These are phyloP conservation scores for Siniperca knerii DNA, from an alignment of 2,113 vertebrate species.

Conservation along the genomic window DNA sequence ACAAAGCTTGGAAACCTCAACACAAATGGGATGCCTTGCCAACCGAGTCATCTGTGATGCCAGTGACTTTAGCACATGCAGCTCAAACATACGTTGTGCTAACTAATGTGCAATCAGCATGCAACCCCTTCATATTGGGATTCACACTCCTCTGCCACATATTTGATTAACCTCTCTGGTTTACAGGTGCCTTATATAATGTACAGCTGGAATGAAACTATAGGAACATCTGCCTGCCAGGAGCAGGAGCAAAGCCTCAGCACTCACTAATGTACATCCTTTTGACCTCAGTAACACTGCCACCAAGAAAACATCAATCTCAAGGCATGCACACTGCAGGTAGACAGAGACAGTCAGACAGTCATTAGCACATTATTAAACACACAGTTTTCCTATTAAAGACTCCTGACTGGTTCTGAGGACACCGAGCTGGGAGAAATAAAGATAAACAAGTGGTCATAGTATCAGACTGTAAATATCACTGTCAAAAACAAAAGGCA, in stretches of 20 bases:
- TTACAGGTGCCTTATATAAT: slow-evolving; percentile 9
- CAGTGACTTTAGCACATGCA: slow-evolving; percentile 33
- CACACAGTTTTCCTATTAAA: background rate
- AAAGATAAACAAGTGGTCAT: background rate
- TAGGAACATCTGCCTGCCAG: slow-evolving; percentile 17
- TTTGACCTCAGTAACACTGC: slow-evolving; percentile 25
- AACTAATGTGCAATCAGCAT: slow-evolving; percentile 4
- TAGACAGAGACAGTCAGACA: background rate
- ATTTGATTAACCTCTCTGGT: slow-evolving; percentile 27
- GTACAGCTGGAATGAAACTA: slow-evolving; percentile 23
- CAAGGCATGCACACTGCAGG: background rate
- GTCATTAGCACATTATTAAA: slow-evolving; percentile 24
- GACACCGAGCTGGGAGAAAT: background rate
- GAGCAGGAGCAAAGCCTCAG: background rate
- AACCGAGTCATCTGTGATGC: slow-evolving; percentile 35
- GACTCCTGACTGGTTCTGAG: slow-evolving; percentile 9
- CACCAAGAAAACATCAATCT: slow-evolving; percentile 13
- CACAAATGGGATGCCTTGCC: slow-evolving; percentile 28
- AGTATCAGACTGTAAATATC: background rate
- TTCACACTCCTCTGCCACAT: slow-evolving; percentile 5
- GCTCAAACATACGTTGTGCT: slow-evolving; percentile 22
- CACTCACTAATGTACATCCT: background rate
- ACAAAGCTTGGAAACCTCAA: slow-evolving; percentile 37
- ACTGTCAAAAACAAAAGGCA: slow-evolving; percentile 22
- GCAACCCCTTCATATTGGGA: slow-evolving; percentile 15